Evolutionary conservation across 1,140 invertebrate genomes (phyloP), one percentile per base, ranked within the genome.

Genomic region (Centruroides vittatus): DNA sequence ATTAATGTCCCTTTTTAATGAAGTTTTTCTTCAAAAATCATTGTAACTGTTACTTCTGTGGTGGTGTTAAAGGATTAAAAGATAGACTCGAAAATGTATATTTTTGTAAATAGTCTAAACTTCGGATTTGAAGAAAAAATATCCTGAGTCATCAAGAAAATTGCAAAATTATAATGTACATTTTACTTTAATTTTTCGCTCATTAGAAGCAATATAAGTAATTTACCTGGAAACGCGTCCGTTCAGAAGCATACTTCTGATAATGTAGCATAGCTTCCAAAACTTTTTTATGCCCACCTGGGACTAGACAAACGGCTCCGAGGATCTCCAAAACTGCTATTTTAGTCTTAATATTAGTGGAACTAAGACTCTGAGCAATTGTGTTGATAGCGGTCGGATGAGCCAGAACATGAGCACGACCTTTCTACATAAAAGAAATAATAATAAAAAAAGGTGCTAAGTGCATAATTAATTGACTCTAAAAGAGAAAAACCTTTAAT

Each of bases 331-430:
- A 74, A 1, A 90, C 90, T 0, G 92, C 88, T 46, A 93, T 86
- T 77, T 96, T 95, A 0, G 90, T 93, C 73, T 92, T 90, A 23
- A 93, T 85, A 66, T 93, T 94, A 66, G 93, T 89, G 1, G 86
- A 86, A 41, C 83, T 83, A 63, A 96, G 74, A 47, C 89, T 93
- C 69, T 93, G 88, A 3, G 92, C 89, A 66, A 96, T 95, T 48
- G 86, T 89, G 70, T 95, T 92, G 64, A 96, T 91, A 60, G 89
- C 88, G 48, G 86, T 88, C 3, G 91, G 90, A 76, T 96, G 91
- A 1, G 91, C 91, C 53, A 97, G 73, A 0, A 96, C 92, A 71
- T 96, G 90, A 12, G 90, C 88, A 70, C 93, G 78, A 1, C 91
- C 91, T 72, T 89, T 93, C 89, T 56, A 47, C 34, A 47, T 35